Evolutionary conservation across 2,113 vertebrate genomes (phyloP).

Genomic region (Xiphophorus couchianus): DNA sequence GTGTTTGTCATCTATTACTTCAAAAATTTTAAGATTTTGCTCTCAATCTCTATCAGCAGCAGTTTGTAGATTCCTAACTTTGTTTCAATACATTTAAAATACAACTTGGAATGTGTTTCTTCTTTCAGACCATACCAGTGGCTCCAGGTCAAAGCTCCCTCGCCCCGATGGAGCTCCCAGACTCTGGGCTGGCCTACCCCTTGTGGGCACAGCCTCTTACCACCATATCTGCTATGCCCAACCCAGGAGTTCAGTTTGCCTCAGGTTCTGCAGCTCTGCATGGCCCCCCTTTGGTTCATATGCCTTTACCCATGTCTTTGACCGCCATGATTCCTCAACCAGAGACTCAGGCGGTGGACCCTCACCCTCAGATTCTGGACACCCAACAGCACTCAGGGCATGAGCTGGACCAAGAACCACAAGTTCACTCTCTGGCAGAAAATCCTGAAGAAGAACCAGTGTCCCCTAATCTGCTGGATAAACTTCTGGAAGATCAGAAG

Average conservation of each 20-base stretch:
- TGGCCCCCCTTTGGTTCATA: slow-evolving; percentile 82
- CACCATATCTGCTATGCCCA: slow-evolving; percentile 77
- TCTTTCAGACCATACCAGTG: slow-evolving; percentile 82
- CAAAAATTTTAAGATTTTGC: no score
- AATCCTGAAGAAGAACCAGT: slow-evolving; percentile 58
- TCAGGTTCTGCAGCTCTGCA: slow-evolving; percentile 79
- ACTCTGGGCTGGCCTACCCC: slow-evolving; percentile 87
- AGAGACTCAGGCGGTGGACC: slow-evolving; percentile 80
- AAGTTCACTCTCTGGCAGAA: slow-evolving; percentile 65
- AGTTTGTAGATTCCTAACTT: no score
- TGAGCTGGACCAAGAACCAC: slow-evolving; percentile 70
- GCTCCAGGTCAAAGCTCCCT: slow-evolving; percentile 69
- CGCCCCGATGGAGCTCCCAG: slow-evolving; percentile 85
- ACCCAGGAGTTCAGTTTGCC: slow-evolving; percentile 83
- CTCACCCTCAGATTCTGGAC: slow-evolving; percentile 78
- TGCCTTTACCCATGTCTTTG: slow-evolving; percentile 81
- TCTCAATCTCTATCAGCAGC: no score
- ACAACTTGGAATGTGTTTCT: no score
- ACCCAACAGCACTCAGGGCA: slow-evolving; percentile 36
- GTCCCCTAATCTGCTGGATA: slow-evolving; percentile 86
- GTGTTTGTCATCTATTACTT: no score
- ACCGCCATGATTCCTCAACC: slow-evolving; percentile 79
- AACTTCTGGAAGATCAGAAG: slow-evolving; percentile 85
- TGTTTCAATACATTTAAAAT: background rate
- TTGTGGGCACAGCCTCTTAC: slow-evolving; percentile 91